Percentiles rank a stretch among this genome's conserved stretches.
phyloP scores from a whole-genome alignment of 1,140 invertebrate species.

The Meloidogyne exigua region DNA sequence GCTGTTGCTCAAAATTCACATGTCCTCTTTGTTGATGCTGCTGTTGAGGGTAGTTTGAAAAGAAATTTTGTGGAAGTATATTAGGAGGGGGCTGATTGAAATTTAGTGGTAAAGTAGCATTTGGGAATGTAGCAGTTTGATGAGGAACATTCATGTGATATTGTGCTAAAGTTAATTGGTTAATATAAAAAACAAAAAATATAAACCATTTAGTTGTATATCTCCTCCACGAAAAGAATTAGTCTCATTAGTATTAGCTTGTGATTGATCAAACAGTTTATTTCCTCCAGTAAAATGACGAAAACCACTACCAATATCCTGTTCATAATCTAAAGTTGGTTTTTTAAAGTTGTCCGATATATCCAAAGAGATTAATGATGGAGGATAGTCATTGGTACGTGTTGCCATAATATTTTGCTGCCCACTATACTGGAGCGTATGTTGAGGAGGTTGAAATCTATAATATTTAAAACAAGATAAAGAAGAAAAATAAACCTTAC shows the following conservation, averaged over 20 bases:
- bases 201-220: neutral
- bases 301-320: neutral
- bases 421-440: neutral
- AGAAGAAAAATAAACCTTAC: neutral
- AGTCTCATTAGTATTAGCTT: too few relatives aligned
- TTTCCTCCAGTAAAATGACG: neutral
- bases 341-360: neutral
- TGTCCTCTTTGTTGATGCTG: neutral
- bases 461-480: neutral
- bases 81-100: constrained; percentile 1
- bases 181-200: neutral
- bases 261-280: neutral
- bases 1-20: neutral
- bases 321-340: neutral
- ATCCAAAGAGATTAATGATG: constrained; percentile 25
- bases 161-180: neutral
- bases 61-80: neutral
- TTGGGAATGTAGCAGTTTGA: neutral
- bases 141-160: neutral
- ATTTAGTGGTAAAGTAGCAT: neutral
- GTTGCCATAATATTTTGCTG: neutral
- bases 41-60: neutral
- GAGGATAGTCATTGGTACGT: constrained; percentile 12
- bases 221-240: neutral
- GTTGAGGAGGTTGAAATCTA: neutral